Evolutionary conservation across 2,888 invertebrate species (phyloP).

Genomic region (Acanthococcus lagerstroemiae): DNA sequence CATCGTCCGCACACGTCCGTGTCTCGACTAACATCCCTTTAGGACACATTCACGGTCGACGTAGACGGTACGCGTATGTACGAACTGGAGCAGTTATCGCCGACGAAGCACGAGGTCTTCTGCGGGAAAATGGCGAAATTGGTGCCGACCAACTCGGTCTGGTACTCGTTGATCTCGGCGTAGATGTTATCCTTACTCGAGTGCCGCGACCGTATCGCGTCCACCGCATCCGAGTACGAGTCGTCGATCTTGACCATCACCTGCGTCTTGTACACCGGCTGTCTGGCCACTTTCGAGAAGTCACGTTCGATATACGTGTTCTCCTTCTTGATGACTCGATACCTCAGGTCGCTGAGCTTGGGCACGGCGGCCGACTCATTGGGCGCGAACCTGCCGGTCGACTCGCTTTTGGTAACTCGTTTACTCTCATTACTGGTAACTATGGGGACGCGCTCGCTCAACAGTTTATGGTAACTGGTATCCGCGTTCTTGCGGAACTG

Average conservation of each 20-base stretch:
- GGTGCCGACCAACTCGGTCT: neutral
- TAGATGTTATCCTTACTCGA: constrained; percentile 41
- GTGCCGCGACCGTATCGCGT: constrained; percentile 31
- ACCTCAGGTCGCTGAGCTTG: constrained; percentile 17
- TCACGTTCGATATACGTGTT: constrained; percentile 14
- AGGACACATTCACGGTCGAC: constrained; percentile 25
- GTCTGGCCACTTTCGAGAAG: constrained; percentile 20
- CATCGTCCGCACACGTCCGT: too few relatives aligned
- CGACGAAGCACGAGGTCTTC: constrained; percentile 5
- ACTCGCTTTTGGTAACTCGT: neutral
- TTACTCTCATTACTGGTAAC: constrained; percentile 17
- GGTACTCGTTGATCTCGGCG: constrained; percentile 42
- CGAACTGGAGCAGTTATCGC: constrained; percentile 10
- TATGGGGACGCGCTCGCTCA: neutral
- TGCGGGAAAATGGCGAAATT: constrained; percentile 10
- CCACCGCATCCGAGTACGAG: constrained; percentile 42
- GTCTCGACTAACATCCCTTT: neutral
- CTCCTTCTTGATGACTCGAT: constrained; percentile 33
- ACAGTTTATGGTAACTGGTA: neutral
- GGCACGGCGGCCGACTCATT: neutral
- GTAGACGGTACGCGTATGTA: constrained; percentile 14
- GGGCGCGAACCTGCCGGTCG: neutral
- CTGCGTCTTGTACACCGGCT: constrained; percentile 35
- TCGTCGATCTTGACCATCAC: constrained; percentile 33
- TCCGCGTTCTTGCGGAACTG: neutral